Evolutionary conservation across 2,888 invertebrate genomes (phyloP).

Genomic region (Leptopterna dolabrata): DNA sequence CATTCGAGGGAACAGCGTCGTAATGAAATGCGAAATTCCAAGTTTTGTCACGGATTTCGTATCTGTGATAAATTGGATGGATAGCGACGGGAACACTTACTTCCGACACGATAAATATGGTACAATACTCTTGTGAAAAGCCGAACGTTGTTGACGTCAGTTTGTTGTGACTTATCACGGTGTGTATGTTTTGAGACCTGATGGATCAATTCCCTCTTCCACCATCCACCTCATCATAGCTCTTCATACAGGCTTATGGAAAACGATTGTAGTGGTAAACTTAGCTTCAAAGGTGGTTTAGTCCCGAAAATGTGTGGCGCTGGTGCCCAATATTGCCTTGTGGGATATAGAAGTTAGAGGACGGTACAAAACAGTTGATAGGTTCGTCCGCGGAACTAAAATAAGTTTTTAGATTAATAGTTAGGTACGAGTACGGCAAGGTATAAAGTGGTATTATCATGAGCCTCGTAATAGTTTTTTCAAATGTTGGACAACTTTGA

Average conservation of each 20-base stretch:
- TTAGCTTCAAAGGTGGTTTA: too few species aligned
- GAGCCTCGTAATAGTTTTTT: too few species aligned
- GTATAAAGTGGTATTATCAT: too few species aligned
- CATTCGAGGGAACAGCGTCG: constrained; percentile 89
- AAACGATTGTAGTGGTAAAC: too few species aligned
- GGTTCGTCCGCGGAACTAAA: too few species aligned
- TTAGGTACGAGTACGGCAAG: too few species aligned
- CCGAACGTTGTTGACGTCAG: too few species aligned
- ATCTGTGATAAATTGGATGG: constrained; percentile 77
- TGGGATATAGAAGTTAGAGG: too few species aligned
- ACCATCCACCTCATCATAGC: not conserved
- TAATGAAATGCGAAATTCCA: constrained; percentile 90
- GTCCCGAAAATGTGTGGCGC: not conserved
- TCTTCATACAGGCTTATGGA: too few species aligned
- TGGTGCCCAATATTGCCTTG: too few species aligned
- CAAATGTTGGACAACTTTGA: not conserved
- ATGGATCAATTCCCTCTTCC: not conserved
- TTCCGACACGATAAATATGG: constrained; percentile 55
- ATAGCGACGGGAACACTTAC: constrained; percentile 66
- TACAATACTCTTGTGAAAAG: not conserved
- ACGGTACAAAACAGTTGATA: too few species aligned
- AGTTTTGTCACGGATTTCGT: constrained; percentile 95
- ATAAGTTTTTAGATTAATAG: too few species aligned
- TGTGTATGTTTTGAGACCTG: not conserved
- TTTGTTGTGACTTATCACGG: not conserved